Evolutionary conservation across 2,113 vertebrate species (phyloP).

Genomic region (Telmatochromis sp.): DNA sequence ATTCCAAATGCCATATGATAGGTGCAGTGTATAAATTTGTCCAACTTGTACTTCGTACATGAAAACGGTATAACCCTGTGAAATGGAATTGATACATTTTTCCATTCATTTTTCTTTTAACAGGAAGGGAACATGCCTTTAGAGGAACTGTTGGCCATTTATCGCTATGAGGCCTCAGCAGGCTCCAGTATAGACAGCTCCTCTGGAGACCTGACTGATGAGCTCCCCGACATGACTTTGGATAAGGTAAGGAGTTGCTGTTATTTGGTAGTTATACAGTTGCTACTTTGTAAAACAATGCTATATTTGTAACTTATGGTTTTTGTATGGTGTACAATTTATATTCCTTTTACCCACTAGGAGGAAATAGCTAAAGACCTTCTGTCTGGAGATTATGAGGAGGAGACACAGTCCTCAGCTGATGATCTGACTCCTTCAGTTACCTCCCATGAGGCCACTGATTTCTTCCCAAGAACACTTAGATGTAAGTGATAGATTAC

Average conservation of each 20-base stretch:
- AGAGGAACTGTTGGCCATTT: conserved; percentile 92
- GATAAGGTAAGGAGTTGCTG: conserved; percentile 82
- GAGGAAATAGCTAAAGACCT: conserved; percentile 98
- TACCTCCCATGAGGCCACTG: conserved; percentile 91
- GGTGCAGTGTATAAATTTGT: not conserved
- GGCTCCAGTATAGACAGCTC: conserved; percentile 89
- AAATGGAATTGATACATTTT: not conserved
- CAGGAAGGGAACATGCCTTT: conserved; percentile 97
- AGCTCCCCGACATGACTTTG: conserved; percentile 96
- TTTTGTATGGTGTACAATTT: not conserved
- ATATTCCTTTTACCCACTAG: conserved; percentile 48
- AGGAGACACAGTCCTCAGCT: conserved; percentile 97
- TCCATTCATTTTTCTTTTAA: not conserved
- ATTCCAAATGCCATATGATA: not conserved
- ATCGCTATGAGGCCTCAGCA: conserved; percentile 87
- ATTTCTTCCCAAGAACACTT: conserved; percentile 94
- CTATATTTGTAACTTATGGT: not conserved
- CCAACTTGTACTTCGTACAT: not conserved
- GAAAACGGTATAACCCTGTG: not conserved
- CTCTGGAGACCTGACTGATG: conserved; percentile 92
- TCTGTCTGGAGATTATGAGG: conserved; percentile 92
- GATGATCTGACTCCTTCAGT: conserved; percentile 97
- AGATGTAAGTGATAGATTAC: conserved; percentile 79
- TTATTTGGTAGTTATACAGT: not conserved
- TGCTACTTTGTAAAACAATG: not conserved